Evolutionary conservation across 1,140 invertebrate species (phyloP).

Genomic region (Euwallacea fornicatus): DNA sequence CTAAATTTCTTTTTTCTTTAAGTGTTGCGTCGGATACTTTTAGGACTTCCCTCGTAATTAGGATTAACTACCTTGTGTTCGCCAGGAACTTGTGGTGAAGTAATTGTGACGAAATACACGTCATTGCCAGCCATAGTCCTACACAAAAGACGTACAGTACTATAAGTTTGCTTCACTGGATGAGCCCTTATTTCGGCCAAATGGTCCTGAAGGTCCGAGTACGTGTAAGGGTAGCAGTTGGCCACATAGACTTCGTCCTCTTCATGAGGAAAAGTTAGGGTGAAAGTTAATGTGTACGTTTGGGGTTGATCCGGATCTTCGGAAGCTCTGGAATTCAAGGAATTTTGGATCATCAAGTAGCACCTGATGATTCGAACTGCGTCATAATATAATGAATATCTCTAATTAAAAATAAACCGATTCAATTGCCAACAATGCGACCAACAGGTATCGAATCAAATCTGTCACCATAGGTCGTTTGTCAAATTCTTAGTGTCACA

Average conservation of each 20-base stretch:
- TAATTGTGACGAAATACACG: constrained; percentile 90
- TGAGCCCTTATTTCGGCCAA: constrained; percentile 69
- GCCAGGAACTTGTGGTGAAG: constrained; percentile 59
- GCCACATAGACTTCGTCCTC: constrained; percentile 92
- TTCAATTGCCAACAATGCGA: constrained; percentile 21
- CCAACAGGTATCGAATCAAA: constrained; percentile 26
- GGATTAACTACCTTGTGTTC: constrained; percentile 41
- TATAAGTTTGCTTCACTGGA: constrained; percentile 77
- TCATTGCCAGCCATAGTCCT: constrained; percentile 87
- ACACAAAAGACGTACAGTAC: constrained; percentile 78
- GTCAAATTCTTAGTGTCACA: constrained; percentile 37
- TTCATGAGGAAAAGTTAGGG: constrained; percentile 86
- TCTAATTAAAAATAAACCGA: constrained; percentile 20
- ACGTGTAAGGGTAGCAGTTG: constrained; percentile 97
- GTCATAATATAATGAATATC: not conserved
- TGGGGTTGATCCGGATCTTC: constrained; percentile 50
- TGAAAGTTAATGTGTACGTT: constrained; percentile 90
- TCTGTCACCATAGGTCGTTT: constrained; percentile 20
- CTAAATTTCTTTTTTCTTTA: too few relatives aligned
- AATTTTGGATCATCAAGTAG: not conserved
- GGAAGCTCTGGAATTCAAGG: constrained; percentile 38
- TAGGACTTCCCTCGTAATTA: too few relatives aligned
- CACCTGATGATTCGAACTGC: not conserved
- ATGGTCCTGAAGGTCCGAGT: constrained; percentile 81
- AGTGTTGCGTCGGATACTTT: too few relatives aligned